Conservation (phyloP, 2,888 invertebrate genomes). For the Monochamus alternatus region DNA sequence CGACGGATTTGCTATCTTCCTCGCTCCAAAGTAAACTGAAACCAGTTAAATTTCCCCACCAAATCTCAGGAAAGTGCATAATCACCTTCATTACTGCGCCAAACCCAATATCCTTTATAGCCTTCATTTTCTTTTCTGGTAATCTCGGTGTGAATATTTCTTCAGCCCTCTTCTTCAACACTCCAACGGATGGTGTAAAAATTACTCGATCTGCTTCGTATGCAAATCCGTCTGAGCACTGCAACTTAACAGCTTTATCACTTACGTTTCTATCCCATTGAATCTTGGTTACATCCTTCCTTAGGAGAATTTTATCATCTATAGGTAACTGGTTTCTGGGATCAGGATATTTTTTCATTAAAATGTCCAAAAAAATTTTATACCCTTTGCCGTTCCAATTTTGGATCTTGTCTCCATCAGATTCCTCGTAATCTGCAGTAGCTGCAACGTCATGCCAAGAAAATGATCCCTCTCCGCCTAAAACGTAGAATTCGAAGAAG, state of each 20-base stretch:
- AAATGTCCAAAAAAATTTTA: slow-evolving; percentile 76
- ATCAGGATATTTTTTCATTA: slow-evolving; percentile 69
- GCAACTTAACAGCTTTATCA: slow-evolving; percentile 64
- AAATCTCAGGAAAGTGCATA: slow-evolving; percentile 45
- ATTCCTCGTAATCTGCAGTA: slow-evolving; percentile 77
- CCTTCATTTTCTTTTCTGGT: slow-evolving; percentile 44
- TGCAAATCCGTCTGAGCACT: slow-evolving; percentile 71
- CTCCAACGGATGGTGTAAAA: slow-evolving; percentile 67
- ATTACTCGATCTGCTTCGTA: slow-evolving; percentile 76
- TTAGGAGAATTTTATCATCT: slow-evolving; percentile 56
- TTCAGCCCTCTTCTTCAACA: slow-evolving; percentile 47
- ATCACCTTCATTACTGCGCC: slow-evolving; percentile 51
- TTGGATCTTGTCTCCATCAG: slow-evolving; percentile 78
- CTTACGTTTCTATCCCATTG: slow-evolving; percentile 5
- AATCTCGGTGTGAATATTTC: slow-evolving; percentile 47
- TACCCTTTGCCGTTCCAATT: slow-evolving; percentile 84
- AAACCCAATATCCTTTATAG: slow-evolving; percentile 51
- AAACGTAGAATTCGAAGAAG: not conserved
- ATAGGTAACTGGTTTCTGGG: slow-evolving; percentile 45
- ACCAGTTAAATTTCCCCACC: slow-evolving; percentile 45
- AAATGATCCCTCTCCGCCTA: slow-evolving; percentile 19
- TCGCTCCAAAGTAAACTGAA: slow-evolving; percentile 50
- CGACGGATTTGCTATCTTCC: slow-evolving; percentile 34
- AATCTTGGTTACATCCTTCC: slow-evolving; percentile 56
- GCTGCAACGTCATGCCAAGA: slow-evolving; percentile 74